Evolutionary conservation across 2,113 vertebrate genomes (phyloP).

Genomic region (Numenius arquata): DNA sequence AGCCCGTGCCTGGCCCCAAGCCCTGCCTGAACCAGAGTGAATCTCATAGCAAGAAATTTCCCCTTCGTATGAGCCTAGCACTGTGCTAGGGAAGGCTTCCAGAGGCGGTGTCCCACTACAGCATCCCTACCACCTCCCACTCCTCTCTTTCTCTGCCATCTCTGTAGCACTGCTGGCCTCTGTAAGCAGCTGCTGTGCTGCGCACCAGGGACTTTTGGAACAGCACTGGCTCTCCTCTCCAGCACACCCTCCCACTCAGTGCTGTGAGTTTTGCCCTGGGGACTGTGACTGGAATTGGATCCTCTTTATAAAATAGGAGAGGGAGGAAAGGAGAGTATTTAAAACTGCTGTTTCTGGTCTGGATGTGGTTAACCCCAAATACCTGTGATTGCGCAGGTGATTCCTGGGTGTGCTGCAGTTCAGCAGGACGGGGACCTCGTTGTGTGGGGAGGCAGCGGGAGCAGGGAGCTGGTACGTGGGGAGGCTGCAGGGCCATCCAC

Average conservation of each 20-base stretch:
- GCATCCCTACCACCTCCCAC: background rate
- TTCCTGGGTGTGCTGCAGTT: background rate
- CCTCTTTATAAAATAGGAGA: background rate
- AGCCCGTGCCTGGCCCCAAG: background rate
- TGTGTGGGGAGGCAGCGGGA: background rate
- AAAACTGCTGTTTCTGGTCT: background rate
- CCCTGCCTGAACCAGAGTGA: background rate
- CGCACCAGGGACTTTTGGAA: background rate
- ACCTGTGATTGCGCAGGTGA: background rate
- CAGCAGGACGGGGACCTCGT: accelerated
- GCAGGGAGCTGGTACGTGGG: background rate
- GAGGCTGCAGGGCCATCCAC: background rate
- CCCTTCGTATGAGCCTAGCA: background rate
- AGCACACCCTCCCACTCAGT: background rate
- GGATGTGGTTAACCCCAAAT: background rate
- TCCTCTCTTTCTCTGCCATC: background rate
- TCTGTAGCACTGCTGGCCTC: background rate
- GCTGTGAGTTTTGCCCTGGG: background rate
- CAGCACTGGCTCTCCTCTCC: background rate
- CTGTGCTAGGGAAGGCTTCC: background rate
- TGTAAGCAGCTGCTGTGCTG: background rate
- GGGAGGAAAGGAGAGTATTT: background rate
- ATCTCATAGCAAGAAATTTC: background rate
- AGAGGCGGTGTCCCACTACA: too few relatives aligned
- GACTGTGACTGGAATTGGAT: background rate